Percentiles rank a stretch among this genome's conserved stretches.
These are phyloP conservation scores for Corythornis cristatus DNA, from an alignment of 2,113 vertebrate species.

Conservation along the genomic window DNA sequence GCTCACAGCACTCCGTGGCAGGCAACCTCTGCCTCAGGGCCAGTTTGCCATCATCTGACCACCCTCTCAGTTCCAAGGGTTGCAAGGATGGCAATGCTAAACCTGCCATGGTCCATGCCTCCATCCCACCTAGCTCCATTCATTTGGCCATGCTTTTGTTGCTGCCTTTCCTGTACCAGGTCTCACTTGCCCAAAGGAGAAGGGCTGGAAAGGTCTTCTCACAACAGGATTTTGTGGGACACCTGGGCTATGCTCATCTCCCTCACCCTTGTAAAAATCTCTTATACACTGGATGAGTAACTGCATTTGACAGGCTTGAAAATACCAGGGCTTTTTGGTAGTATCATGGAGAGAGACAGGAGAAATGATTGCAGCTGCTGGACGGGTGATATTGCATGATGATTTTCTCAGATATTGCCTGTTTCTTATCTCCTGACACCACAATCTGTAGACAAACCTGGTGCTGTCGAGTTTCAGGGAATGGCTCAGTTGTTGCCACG, in stretches of 20 bases:
- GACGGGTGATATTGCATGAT: neutral
- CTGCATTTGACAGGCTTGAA: neutral
- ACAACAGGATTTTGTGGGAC: neutral
- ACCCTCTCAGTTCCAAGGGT: neutral
- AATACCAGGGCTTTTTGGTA: neutral
- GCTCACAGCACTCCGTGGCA: neutral
- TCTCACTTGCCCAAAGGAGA: neutral
- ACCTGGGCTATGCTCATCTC: neutral
- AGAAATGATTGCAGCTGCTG: neutral
- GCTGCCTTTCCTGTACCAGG: neutral
- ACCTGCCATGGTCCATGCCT: accelerated
- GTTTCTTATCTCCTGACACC: neutral
- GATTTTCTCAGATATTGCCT: neutral
- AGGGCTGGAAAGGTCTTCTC: neutral
- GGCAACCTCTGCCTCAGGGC: neutral
- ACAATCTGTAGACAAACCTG: neutral
- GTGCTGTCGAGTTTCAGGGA: neutral
- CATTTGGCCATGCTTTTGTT: neutral
- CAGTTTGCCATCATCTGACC: accelerated
- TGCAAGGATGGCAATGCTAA: neutral
- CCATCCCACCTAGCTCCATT: neutral
- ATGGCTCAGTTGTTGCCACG: neutral
- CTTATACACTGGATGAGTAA: accelerated
- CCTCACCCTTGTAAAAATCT: neutral
- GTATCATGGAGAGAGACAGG: neutral